phyloP scores from a whole-genome alignment of 2,888 invertebrate species.

The Drosophila prostipennis region DNA sequence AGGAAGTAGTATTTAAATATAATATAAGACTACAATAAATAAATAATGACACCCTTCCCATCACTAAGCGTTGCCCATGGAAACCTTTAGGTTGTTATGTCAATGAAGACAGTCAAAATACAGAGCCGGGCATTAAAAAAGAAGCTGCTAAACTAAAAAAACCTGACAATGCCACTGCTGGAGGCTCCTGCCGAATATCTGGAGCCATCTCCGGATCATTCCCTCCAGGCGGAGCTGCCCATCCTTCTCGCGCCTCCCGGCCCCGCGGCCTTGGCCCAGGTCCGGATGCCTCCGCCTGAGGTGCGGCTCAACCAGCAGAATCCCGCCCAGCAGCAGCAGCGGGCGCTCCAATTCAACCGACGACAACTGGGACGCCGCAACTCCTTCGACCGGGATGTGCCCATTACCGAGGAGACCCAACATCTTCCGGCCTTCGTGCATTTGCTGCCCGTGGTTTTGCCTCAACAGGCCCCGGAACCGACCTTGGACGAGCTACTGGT shows the following conservation, averaged over 20 bases:
- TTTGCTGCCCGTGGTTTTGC: constrained; percentile 85
- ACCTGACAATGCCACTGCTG: constrained; percentile 70
- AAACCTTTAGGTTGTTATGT: constrained; percentile 52
- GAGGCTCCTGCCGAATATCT: constrained; percentile 79
- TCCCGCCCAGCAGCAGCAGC: constrained; percentile 41
- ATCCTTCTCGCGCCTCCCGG: constrained; percentile 53
- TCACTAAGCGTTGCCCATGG: constrained; percentile 33
- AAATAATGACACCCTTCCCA: neutral
- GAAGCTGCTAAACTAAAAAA: neutral
- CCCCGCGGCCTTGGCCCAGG: constrained; percentile 56
- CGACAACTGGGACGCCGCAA: constrained; percentile 51
- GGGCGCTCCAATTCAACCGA: constrained; percentile 35
- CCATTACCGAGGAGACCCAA: constrained; percentile 77
- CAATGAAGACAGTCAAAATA: constrained; percentile 45
- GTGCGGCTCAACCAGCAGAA: constrained; percentile 39
- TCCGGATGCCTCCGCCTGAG: constrained; percentile 56
- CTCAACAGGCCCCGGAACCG: constrained; percentile 85
- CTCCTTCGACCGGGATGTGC: constrained; percentile 77
- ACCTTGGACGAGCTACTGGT: constrained; percentile 87
- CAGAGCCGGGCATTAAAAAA: constrained; percentile 19
- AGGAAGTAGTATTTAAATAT: too few species aligned
- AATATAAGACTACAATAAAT: too few species aligned
- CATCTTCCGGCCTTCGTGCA: constrained; percentile 77
- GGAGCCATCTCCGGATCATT: constrained; percentile 81
- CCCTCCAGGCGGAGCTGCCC: constrained; percentile 74